Conservation (phyloP, 2,113 vertebrate genomes). For the Hippopotamus amphibius region DNA sequence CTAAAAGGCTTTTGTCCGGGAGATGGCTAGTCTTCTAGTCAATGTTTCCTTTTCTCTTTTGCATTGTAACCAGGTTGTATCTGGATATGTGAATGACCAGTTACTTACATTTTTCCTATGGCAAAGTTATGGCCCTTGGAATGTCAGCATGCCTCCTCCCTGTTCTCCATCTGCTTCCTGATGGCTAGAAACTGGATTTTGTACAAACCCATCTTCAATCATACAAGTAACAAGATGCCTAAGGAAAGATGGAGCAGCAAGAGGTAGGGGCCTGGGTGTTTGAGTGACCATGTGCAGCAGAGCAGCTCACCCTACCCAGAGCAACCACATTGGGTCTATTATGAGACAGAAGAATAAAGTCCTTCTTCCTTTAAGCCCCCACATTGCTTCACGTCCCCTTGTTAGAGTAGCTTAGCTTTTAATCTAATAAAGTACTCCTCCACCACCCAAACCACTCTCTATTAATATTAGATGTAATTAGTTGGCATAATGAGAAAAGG, state of each 20-base stretch:
- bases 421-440: background rate
- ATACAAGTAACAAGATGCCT: background rate
- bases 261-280: background rate
- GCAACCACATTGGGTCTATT: background rate
- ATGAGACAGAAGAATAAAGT: background rate
- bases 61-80: background rate
- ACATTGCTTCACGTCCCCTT: background rate
- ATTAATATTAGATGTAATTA: slow-evolving; percentile 72
- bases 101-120: background rate
- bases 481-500: slow-evolving; percentile 73
- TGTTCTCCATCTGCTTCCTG: background rate
- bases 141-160: background rate
- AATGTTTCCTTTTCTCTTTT: background rate
- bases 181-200: background rate
- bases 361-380: background rate
- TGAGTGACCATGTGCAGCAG: background rate
- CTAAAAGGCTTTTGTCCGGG: background rate
- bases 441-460: background rate
- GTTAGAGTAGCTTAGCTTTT: background rate
- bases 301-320: background rate
- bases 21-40: background rate
- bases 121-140: slow-evolving; percentile 5
- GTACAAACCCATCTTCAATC: background rate
- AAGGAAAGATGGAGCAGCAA: background rate
- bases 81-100: background rate